These are phyloP conservation scores for Monarcha castaneiventris DNA, from an alignment of 2,113 vertebrate genomes.

Conservation along the genomic window DNA sequence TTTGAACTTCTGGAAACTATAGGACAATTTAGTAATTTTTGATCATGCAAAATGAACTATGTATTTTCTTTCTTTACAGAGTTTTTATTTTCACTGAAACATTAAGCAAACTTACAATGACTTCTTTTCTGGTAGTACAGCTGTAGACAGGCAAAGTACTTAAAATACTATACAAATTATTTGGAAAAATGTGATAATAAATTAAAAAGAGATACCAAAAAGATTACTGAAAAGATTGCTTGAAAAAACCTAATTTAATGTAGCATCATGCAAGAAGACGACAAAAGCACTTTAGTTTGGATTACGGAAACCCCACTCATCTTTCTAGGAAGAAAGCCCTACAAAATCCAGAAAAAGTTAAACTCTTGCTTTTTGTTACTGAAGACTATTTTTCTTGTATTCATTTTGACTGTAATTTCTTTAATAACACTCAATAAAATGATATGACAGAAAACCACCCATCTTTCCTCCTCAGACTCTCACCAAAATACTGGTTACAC, in stretches of 20 bases:
- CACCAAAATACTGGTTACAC: neutral
- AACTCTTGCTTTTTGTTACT: neutral
- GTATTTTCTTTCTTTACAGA: neutral
- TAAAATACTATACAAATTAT: neutral
- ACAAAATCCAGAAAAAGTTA: neutral
- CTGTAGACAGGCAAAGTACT: neutral
- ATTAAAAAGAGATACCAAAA: neutral
- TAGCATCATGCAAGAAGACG: neutral
- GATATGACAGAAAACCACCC: neutral
- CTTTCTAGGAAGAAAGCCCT: neutral
- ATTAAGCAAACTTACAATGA: neutral
- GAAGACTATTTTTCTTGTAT: neutral
- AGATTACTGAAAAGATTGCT: neutral
- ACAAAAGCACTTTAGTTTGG: neutral
- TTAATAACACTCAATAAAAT: neutral
- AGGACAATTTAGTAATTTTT: neutral
- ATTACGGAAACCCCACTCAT: neutral
- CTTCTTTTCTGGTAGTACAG: neutral
- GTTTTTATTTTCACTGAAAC: neutral
- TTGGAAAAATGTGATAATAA: neutral
- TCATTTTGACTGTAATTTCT: neutral
- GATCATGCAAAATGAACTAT: neutral
- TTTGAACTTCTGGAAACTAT: neutral
- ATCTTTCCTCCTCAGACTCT: neutral
- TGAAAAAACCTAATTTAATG: neutral